Percentiles rank a stretch among this genome's conserved stretches.
These are phyloP conservation scores for Meganola albula DNA, from an alignment of 2,888 invertebrate species.

Conservation along the genomic window DNA sequence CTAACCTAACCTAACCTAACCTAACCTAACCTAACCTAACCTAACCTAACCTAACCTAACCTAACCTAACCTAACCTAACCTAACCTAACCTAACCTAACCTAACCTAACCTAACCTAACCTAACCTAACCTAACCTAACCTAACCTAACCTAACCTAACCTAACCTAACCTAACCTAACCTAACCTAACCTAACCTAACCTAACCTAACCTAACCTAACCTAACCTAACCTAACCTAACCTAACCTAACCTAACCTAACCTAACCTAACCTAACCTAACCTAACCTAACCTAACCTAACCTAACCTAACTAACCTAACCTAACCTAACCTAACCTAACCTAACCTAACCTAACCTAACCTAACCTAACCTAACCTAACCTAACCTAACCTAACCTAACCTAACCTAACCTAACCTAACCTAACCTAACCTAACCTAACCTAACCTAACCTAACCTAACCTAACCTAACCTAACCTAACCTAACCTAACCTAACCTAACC, in stretches of 20 bases:
- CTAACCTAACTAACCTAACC: constrained; percentile 8
- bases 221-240: constrained; percentile 7
- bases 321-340: constrained; percentile 8
- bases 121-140: constrained; percentile 12
- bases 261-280: constrained; percentile 14
- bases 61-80: constrained; percentile 3
- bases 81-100: constrained; percentile 7
- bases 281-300: constrained; percentile 8
- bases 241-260: constrained; percentile 9
- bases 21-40: constrained; percentile 3
- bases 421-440: constrained; percentile 8
- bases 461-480: constrained; percentile 8
- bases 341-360: constrained; percentile 8
- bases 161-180: constrained; percentile 7
- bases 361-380: constrained; percentile 8
- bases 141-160: constrained; percentile 10
- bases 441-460: constrained; percentile 8
- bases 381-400: constrained; percentile 8
- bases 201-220: constrained; percentile 7
- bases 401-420: constrained; percentile 8
- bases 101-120: constrained; percentile 12
- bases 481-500: constrained; percentile 8
- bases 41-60: constrained; percentile 4
- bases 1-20: constrained; percentile 3
- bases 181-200: constrained; percentile 9